Evolutionary conservation across 1,140 invertebrate species (phyloP), one percentile per base, ranked within the genome.

Genomic region (Heliconius eleuchia): DNA sequence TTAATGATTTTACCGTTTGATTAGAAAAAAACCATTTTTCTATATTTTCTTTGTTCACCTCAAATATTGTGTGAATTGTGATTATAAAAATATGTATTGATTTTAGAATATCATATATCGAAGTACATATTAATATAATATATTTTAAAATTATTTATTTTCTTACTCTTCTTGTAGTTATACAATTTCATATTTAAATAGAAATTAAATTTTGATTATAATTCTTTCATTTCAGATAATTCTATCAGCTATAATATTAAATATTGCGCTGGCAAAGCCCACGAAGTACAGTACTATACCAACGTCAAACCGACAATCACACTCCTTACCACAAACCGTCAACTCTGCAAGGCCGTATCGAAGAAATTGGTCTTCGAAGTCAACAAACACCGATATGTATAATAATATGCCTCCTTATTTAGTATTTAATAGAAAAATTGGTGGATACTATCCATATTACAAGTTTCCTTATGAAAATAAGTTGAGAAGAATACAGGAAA

Each of bases 381-480:
- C 74, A 4, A 76, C 19, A 18, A 71, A 77, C 27, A 83, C 30
- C 70, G 72, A 60, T 52, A 75, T 80, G 23, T 77, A 83, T 50
- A 83, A 83, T 71, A 83, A 85, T 72, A 83, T 90, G 76, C 90
- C 92, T 0, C 90, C 91, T 39, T 93, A 94, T 80, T 82, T 94
- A 23, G 89, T 94, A 39, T 90, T 88, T 71, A 94, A 93, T 46
- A 86, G 81, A 82, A 92, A 93, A 81, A 80, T 81, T 30, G 91
- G 91, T 6, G 84, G 90, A 3, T 94, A 94, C 39, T 92, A 87
- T 66, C 91, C 92, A 1, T 94, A 90, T 76, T 94, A 88, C 70
- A 89, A 84, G 19, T 89, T 86, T 77, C 90, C 91, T 19, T 83
- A 80, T 50, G 87, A 89, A 50, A 89, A 87, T 77, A 27, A 6